These are phyloP conservation scores for Setipinna tenuifilis DNA, from an alignment of 2,797 vertebrate genomes.

Conservation along the genomic window DNA sequence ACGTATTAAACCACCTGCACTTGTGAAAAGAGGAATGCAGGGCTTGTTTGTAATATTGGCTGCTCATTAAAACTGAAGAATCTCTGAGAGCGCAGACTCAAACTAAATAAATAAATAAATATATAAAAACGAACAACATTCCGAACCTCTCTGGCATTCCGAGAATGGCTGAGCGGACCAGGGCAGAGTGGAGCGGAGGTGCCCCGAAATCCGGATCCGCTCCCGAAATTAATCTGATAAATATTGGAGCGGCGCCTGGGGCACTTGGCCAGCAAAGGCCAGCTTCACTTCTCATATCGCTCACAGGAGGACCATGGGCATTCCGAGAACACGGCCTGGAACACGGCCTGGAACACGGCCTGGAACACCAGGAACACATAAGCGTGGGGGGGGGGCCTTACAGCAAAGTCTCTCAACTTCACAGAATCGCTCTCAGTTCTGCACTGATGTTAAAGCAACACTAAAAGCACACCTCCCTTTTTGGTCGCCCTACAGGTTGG, in stretches of 20 bases:
- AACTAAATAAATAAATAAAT: background rate
- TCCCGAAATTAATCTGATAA: slow-evolving; percentile 46
- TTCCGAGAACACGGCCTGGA: background rate
- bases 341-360: background rate
- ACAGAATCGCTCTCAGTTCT: background rate
- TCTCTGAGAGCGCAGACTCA: slow-evolving; percentile 39
- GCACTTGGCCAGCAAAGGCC: slow-evolving; percentile 37
- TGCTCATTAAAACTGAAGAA: slow-evolving; percentile 59
- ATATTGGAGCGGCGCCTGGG: slow-evolving; percentile 49
- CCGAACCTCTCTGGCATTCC: slow-evolving; percentile 41
- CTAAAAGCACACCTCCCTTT: too few species aligned
- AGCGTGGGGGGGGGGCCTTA: background rate
- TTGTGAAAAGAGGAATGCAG: slow-evolving; percentile 49
- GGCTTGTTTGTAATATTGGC: slow-evolving; percentile 46
- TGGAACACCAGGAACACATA: background rate
- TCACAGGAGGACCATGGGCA: background rate
- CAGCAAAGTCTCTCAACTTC: background rate
- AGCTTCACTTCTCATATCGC: slow-evolving; percentile 37
- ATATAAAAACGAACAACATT: slow-evolving; percentile 36
- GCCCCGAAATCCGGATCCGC: slow-evolving; percentile 38
- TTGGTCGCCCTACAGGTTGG: too few species aligned
- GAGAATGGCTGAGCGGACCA: background rate
- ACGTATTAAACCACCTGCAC: slow-evolving; percentile 48
- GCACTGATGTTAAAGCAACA: background rate
- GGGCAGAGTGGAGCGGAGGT: slow-evolving; percentile 5